These are phyloP conservation scores for Glaucidium brasilianum DNA, from an alignment of 2,113 vertebrate species.

Conservation along the genomic window DNA sequence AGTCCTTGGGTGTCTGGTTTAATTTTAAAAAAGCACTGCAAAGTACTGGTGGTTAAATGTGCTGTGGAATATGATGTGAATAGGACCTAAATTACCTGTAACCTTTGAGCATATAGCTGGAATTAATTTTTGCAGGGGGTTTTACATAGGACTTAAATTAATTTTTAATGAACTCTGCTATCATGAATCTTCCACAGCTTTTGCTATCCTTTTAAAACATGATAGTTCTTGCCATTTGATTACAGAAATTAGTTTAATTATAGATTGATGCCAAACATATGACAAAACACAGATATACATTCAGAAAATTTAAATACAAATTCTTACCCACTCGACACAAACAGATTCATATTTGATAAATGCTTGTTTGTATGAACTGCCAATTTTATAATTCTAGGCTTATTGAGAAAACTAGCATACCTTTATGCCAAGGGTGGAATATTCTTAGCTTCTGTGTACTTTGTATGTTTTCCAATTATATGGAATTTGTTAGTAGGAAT, in stretches of 20 bases:
- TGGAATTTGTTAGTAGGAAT: not conserved
- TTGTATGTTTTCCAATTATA: not conserved
- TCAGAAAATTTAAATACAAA: slow-evolving; percentile 27
- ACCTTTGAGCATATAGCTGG: not conserved
- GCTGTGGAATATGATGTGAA: not conserved
- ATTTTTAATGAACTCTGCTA: slow-evolving; percentile 25
- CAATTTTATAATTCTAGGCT: not conserved
- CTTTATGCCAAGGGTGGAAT: not conserved
- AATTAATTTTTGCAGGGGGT: not conserved
- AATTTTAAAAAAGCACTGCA: not conserved
- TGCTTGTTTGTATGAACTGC: not conserved
- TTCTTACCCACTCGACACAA: not conserved
- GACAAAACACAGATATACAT: not conserved
- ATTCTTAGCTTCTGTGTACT: not conserved
- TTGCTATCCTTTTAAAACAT: slow-evolving; percentile 36
- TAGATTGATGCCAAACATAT: not conserved
- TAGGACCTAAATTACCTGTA: not conserved
- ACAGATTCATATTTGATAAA: slow-evolving; percentile 18
- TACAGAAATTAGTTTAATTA: slow-evolving; percentile 41
- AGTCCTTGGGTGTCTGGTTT: not conserved
- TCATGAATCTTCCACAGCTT: slow-evolving; percentile 18
- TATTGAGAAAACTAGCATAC: not conserved
- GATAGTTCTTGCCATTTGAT: slow-evolving; percentile 41
- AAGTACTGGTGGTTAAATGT: not conserved
- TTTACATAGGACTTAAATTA: not conserved